phyloP scores from a whole-genome alignment of 2,888 invertebrate genomes.

The Hemithea aestivaria region DNA sequence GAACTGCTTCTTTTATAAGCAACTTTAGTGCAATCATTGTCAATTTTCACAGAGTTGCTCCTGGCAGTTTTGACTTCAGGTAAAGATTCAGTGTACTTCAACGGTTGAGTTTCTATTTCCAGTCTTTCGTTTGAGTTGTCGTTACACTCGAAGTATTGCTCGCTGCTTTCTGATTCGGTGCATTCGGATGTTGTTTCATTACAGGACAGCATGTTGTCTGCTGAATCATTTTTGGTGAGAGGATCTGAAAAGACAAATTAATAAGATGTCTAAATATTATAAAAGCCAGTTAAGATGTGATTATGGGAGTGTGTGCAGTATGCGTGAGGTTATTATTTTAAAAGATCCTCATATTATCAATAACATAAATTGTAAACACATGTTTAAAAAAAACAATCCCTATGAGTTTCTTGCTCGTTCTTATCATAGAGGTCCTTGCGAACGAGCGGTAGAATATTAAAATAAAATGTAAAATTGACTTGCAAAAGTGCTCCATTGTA shows the following conservation, averaged over 20 bases:
- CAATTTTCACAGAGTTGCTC: conserved; percentile 56
- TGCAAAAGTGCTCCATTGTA: no score
- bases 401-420: no score
- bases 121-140: conserved; percentile 60
- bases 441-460: no score
- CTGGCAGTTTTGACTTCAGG: conserved; percentile 47
- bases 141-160: conserved; percentile 71
- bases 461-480: no score
- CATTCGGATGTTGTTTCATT: conserved; percentile 75
- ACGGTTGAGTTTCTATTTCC: conserved; percentile 51
- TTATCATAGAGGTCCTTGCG: no score
- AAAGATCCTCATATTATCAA: no score
- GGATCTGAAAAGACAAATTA: conserved; percentile 43
- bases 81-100: conserved; percentile 51
- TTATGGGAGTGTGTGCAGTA: no score
- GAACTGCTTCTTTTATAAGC: conserved; percentile 68
- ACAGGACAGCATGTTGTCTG: conserved; percentile 72
- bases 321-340: no score
- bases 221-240: conserved; percentile 68
- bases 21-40: conserved; percentile 61
- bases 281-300: no score
- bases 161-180: conserved; percentile 75
- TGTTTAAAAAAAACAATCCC: no score
- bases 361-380: no score
- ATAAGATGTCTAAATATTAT: neutral